phyloP scores from a whole-genome alignment of 2,888 invertebrate species.

The Altica lythri region DNA sequence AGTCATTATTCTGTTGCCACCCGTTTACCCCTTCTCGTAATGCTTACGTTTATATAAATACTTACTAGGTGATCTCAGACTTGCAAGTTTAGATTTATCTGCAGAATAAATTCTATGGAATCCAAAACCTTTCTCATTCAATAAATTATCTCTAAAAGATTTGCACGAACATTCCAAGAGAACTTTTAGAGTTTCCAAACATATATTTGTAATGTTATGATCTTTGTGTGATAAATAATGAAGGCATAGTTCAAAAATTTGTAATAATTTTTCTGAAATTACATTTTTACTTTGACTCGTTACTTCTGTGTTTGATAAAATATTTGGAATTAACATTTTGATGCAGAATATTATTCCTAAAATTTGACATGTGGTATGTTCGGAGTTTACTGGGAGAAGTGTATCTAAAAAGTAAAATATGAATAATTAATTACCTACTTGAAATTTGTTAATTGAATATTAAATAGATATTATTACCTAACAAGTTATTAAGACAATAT shows the following conservation, averaged over 20 bases:
- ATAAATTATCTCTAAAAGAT: conserved; percentile 60
- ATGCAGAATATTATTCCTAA: conserved; percentile 71
- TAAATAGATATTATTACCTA: conserved; percentile 57
- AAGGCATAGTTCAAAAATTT: conserved; percentile 77
- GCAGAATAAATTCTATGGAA: conserved; percentile 54
- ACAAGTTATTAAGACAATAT: conserved; percentile 67
- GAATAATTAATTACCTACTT: too few relatives aligned
- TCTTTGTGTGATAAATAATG: conserved; percentile 72
- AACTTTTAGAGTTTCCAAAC: conserved; percentile 77
- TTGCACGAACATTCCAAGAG: conserved; percentile 63
- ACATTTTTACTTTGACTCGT: conserved; percentile 19
- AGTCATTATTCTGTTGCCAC: too few relatives aligned
- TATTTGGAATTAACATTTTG: conserved; percentile 66
- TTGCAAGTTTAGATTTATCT: conserved; percentile 32
- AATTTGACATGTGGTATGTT: conserved; percentile 59
- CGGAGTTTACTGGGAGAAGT: conserved; percentile 50
- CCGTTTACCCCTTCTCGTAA: too few relatives aligned
- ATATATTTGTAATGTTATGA: conserved; percentile 87
- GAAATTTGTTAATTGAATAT: background rate
- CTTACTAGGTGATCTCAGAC: conserved; percentile 61
- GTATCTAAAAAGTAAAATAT: conserved; percentile 47
- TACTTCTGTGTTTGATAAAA: conserved; percentile 40
- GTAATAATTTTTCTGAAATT: conserved; percentile 39
- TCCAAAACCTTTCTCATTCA: conserved; percentile 59
- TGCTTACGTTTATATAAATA: too few relatives aligned